Conservation (phyloP, 1,140 invertebrate genomes). For the Onthophagus taurus region DNA sequence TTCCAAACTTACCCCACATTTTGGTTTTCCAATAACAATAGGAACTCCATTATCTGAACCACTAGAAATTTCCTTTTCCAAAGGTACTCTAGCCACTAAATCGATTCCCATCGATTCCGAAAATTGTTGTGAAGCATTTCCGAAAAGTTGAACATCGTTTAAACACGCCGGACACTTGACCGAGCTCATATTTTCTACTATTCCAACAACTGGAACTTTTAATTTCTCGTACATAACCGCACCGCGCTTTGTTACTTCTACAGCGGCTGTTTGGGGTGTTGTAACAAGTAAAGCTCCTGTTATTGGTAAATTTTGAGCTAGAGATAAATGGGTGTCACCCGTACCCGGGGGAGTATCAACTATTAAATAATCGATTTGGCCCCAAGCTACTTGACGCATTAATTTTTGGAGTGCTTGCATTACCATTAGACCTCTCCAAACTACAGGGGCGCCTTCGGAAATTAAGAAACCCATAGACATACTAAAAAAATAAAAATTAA, state of each 20-base stretch:
- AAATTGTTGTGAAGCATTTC: conserved; percentile 44
- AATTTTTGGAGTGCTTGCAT: conserved; percentile 87
- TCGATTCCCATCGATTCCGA: conserved; percentile 45
- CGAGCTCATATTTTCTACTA: conserved; percentile 80
- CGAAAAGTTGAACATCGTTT: conserved; percentile 51
- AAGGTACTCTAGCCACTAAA: conserved; percentile 64
- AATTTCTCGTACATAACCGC: conserved; percentile 73
- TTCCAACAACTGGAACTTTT: conserved; percentile 66
- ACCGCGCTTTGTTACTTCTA: conserved; percentile 71
- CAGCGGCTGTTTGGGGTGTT: conserved; percentile 73
- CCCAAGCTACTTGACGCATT: conserved; percentile 73
- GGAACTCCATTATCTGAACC: conserved; percentile 69
- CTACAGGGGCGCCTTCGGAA: conserved; percentile 63
- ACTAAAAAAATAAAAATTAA: conserved; percentile 40
- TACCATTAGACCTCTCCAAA: conserved; percentile 89
- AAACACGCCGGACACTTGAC: conserved; percentile 63
- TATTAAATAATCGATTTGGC: conserved; percentile 67
- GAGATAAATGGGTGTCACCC: conserved; percentile 80
- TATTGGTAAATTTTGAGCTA: conserved; percentile 79
- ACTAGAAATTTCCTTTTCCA: conserved; percentile 59
- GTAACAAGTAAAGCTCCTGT: conserved; percentile 73
- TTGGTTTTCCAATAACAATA: conserved; percentile 59
- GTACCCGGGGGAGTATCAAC: conserved; percentile 89
- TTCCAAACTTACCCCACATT: conserved; percentile 46
- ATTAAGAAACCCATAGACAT: conserved; percentile 90